Base-by-base conservation (phyloP, 2,797 vertebrate species). In the Eulemur albifrons region DNA sequence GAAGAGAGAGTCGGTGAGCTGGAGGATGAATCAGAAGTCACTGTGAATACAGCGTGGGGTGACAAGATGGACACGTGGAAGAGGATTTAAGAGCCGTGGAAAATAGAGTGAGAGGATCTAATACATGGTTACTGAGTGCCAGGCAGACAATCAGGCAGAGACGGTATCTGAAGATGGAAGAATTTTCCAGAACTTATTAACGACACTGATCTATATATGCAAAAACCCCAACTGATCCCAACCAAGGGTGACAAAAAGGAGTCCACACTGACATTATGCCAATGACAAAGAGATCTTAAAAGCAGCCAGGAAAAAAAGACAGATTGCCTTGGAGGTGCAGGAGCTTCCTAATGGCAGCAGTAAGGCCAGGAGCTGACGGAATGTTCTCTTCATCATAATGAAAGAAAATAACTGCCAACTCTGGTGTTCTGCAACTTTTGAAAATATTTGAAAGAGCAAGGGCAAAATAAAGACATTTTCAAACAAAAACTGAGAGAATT, bases 11-110 rank as follows among this genome's bases (percentile, higher is more conserved):
- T 45, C 4, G 27, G 21, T 48, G 45, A 83, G n/a, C 9, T 8
- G 21, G 48, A 48, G 17, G 30, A 12, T 20, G 23, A 40, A 8
- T 23, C 27, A 30, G 69, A 57, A 11, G 8, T 15, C 12, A 4
- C 10, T n/a, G 15, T 0, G 0, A 13, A 0, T 6, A 40, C 8
- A 35, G 40, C 3, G 0, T 5, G 0, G 63, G 45, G 30, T 6
- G 43, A 11, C 30, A 13, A 38, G 35, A 2, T 20, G n/a, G 30
- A 17, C 1, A 13, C 8, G 21, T 27, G 5, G 23, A 18, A 12
- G 30, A 73, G 40, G 21, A 30, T 20, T 10, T 45, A 4, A 50
- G 50, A 40, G 18, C 45, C 40, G 7, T 5, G 15, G 70, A 45
- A 38, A 61, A 10, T 0, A 0, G 73, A 23, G 67, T 18, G 32